Evolutionary conservation across 1,140 invertebrate species (phyloP), one percentile per base, ranked within the genome.

Genomic region (Drosophila lacertosa): DNA sequence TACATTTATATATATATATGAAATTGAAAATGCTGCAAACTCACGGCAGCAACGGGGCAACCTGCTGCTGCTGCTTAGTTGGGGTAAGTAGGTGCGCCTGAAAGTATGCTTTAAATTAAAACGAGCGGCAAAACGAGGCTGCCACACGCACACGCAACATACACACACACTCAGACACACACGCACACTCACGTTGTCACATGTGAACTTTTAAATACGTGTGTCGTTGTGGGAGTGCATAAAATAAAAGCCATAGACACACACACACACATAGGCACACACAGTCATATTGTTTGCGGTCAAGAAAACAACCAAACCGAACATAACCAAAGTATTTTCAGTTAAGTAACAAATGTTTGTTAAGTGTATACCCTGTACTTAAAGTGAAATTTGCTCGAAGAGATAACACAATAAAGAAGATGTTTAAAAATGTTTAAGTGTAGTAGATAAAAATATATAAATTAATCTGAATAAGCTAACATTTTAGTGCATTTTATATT

Each of bases 51-150:
- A 16, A 6, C 15, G 33, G 7, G 57, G 4, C 4, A 1, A n/a
- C n/a, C n/a, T n/a, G n/a, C n/a, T n/a, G n/a, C n/a, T n/a, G 9
- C 5, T 6, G 20, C 20, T 24, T 9, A n/a, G 18, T 20, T n/a
- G 29, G 32, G 10, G 11, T 13, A 44, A 51, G 35, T 18, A 51
- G 32, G 39, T 62, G 63, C 57, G 69, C 63, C 64, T 37, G 45
- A 29, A 58, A 53, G 57, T 59, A 64, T 68, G 63, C 42, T 76
- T 76, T 64, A 73, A 73, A 76, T 73, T 73, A 78, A 76, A 76
- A 76, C 68, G 37, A 71, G 51, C 75, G 39, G 18, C 62, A 55
- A 78, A 76, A 79, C 68, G 74, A 73, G 76, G 35, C 42, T 65
- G 53, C 44, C 44, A 32, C 68, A 76, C 73, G 76, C 51, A 73